Evolutionary conservation across 2,113 vertebrate genomes (phyloP).

Genomic region (Dendrocopos noguchii): DNA sequence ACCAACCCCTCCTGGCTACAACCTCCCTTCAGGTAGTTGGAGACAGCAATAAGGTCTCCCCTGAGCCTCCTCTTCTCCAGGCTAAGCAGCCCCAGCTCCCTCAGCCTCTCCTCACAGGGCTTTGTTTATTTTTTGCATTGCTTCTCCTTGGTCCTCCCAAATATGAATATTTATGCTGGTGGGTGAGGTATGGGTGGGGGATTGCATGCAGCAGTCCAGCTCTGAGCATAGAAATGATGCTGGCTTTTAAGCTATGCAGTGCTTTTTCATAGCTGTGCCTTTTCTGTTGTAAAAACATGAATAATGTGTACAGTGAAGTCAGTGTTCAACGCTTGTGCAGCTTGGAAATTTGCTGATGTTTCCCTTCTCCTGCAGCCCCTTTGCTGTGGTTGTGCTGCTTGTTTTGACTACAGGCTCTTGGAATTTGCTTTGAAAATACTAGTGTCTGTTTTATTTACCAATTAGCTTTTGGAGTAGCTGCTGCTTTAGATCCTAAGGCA

Average conservation of each 20-base stretch:
- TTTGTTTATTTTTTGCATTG: background rate
- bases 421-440: slow-evolving; percentile 51
- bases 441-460: background rate
- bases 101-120: too few species aligned
- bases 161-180: background rate
- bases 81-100: too few species aligned
- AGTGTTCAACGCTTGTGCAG: background rate
- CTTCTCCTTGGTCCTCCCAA: background rate
- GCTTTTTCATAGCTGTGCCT: rapidly evolving
- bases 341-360: background rate
- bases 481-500: background rate
- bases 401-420: slow-evolving; percentile 29
- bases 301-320: background rate
- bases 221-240: background rate
- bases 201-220: background rate
- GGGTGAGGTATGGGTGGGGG: background rate
- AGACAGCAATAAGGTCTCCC: too few species aligned
- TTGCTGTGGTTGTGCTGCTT: slow-evolving; percentile 21
- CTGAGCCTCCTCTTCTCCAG: too few species aligned
- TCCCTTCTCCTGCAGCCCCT: background rate
- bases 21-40: too few species aligned
- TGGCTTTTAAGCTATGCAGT: background rate
- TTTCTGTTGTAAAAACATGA: background rate
- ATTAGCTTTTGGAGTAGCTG: background rate
- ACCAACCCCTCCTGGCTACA: too few species aligned